Evolutionary conservation across 2,113 vertebrate species (phyloP), one percentile per base, ranked within the genome.

Genomic region (Camelus bactrianus): DNA sequence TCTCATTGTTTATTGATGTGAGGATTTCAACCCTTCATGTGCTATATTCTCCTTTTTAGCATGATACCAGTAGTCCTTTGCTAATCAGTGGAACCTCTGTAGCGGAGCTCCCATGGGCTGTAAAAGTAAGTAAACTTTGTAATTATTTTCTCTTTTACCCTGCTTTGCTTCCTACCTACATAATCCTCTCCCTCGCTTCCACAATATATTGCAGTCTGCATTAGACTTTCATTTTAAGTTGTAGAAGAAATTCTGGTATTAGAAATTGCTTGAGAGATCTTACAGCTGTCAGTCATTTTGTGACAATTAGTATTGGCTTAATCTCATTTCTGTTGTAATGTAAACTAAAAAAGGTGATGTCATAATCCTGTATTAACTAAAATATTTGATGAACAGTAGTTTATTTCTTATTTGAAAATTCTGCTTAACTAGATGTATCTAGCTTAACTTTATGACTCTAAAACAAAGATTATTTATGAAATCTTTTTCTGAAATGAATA

Each of bases 61-160:
- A 99, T 96, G 99, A 99, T 98, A 98, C 99, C 13, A 98, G 97
- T 95, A 99, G 99, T 97, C 99, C 99, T 13, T 98, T 99, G 96
- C 98, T 99, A 48, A 97, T 98, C 92, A 94, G 98, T 92, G 99
- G 99, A 97, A 97, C 98, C 22, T 97, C 98, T 96, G 91, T 98
- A 52, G 79, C 58, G 82, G 99, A 99, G 89, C 76, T 98, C 77
- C 99, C 99, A 54, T 99, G 99, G 99, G 98, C 99, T 86, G 99
- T 99, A 73, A 99, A 99, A 99, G 99, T 99, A 98, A 98, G 96
- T 26, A 72, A 90, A 73, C 56, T 92, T 83, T 52, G 7, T 93
- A 83, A 80, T 10, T 84, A 1, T 70, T 85, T 24, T 87, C 9
- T 89, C 60, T 13, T 90, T 76, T 35, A 7, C 17, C 32, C 28